Base-by-base conservation (phyloP, 2,797 vertebrate species). In the Pangasius krempfi region DNA sequence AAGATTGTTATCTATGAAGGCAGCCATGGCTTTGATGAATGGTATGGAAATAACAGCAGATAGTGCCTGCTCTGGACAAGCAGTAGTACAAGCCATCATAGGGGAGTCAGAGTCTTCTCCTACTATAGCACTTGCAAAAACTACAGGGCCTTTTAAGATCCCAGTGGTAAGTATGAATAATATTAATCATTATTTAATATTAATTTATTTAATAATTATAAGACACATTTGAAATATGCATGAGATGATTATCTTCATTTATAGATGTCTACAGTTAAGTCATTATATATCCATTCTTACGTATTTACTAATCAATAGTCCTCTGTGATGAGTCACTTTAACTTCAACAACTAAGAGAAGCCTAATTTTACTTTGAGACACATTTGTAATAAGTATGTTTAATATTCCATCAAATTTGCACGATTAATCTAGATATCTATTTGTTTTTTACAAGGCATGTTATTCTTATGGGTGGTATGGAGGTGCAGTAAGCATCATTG, bases 61-160 rank as follows among this genome's bases (percentile, higher is more conserved):
- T n/a, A 86, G 91, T 27, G 90, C 44, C 30, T 95, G 95, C 33
- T 91, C 89, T 12, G 92, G 94, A 66, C 92, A 95, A 50, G 91
- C 95, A 81, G 90, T 93, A 40, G 94, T 96, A 66, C 93, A 95
- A 60, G 95, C 94, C n/a, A 95, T 96, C 37, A 96, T 96, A 2
- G 95, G 95, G 6, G 12, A 96, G 88, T 95, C 95, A 13, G 95
- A 95, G 88, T 96, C 96, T 1, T 94, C 96, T 50, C 94, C 94
- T 13, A 96, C 95, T 20, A 94, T 96, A 72, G 94, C 95, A 52
- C 90, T 96, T 6, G 87, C 95, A 75, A 93, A 87, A 83, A 96
- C 93, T 10, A 94, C 94, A 13, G 94, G 94, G 40, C 95, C 95
- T 1, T 96, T 95, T 88, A 90, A 93, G 85, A 93, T 96, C 72